Base-by-base conservation (phyloP, 2,113 vertebrate species). In the Malaclemys terrapin region DNA sequence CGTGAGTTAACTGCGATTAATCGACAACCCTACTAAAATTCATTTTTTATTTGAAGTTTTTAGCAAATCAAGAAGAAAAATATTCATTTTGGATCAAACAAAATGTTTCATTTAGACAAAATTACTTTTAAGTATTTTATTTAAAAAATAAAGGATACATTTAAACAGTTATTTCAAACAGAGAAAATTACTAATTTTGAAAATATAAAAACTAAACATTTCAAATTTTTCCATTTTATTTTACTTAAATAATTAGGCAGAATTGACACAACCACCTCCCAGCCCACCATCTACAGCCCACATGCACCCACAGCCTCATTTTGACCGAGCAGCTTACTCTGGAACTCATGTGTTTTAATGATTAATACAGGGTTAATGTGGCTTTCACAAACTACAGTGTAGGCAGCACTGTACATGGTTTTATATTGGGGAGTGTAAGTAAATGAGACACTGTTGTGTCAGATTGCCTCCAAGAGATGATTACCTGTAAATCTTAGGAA, bases 371-470 rank as follows among this genome's bases (percentile, higher is more conserved):
- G 38, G 52, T 92, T 86, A 65, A 1, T 86, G 49, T 22, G 20
- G 89, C 78, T 89, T 93, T 75, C 72, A 86, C n/a, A 93, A 95
- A 56, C 31, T 69, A 81, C n/a, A 89, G 62, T 50, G 72, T 78
- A 91, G 89, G 56, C 45, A 93, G 85, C 45, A 25, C 76, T 12
- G 88, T 52, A 25, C 86, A 29, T 62, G 81, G 72, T 80, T 82
- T 89, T 92, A 52, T 54, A 87, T 0, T 69, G 29, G 35, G 3
- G 72, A 90, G 6, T 29, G 13, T 17, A 87, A 62, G 52, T 93
- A 57, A 57, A 57, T 27, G 35, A 69, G 35, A 31, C 35, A n/a
- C 35, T n/a, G 8, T 69, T 19, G 19, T 69, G n/a, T n/a, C 29
- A 35, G 62, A 72, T 20, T 72, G 65, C n/a, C n/a, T 72, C n/a